These are phyloP conservation scores for Podocnemis expansa DNA, from an alignment of 2,113 vertebrate genomes.

Conservation along the genomic window DNA sequence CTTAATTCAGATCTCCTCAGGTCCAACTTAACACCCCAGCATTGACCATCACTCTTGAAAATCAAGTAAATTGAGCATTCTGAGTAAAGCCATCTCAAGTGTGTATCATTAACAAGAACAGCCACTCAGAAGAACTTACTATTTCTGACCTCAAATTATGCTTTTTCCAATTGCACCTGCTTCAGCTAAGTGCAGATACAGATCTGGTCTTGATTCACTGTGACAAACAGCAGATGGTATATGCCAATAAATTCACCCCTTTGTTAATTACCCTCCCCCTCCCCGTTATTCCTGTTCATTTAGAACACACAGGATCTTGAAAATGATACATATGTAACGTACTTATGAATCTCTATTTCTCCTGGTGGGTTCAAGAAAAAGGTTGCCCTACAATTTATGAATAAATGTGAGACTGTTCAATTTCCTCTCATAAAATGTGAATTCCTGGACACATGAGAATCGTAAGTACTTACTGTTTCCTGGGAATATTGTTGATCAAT, in stretches of 20 bases:
- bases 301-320: neutral
- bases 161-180: neutral
- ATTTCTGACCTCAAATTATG: neutral
- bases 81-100: neutral
- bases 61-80: neutral
- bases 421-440: constrained; percentile 21
- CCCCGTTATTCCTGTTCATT: neutral
- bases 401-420: constrained; percentile 42
- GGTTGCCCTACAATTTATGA: constrained; percentile 15
- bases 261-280: neutral
- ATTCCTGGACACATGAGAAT: neutral
- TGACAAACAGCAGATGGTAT: neutral
- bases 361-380: neutral
- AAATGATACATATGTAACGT: neutral
- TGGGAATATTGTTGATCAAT: constrained; percentile 40
- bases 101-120: neutral
- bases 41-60: neutral
- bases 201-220: neutral
- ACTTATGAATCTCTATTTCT: neutral
- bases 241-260: neutral
- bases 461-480: constrained; percentile 22
- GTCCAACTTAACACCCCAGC: neutral
- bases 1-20: neutral
- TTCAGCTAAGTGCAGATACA: constrained; percentile 26
- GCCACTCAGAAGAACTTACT: neutral